Conservation (phyloP, 2,113 vertebrate genomes). For the Brachypodius melanocephalos region DNA sequence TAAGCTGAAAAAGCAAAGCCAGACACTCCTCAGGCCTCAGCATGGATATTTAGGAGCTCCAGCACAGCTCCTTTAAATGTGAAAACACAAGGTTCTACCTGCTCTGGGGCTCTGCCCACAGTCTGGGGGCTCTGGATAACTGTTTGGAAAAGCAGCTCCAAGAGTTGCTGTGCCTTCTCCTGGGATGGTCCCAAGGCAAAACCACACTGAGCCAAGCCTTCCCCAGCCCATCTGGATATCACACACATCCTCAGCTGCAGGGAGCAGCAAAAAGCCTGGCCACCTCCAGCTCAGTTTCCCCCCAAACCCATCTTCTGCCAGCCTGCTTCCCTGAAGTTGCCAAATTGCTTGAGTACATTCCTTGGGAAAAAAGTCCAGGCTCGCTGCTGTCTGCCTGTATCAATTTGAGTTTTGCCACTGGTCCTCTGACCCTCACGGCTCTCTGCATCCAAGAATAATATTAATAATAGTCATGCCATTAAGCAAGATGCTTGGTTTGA, state of each 20-base stretch:
- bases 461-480: constrained; percentile 71
- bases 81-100: not conserved
- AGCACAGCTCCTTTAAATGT: not conserved
- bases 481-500: constrained; percentile 63
- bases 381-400: not conserved
- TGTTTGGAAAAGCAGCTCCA: not conserved
- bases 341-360: not conserved
- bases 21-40: not conserved
- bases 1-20: not conserved
- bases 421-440: constrained; percentile 42
- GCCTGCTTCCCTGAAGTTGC: not conserved
- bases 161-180: not conserved
- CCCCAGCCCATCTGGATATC: not conserved
- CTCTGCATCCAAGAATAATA: constrained; percentile 71
- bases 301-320: not conserved
- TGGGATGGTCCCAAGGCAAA: not conserved
- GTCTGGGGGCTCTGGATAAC: not conserved
- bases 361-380: not conserved
- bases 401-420: constrained; percentile 26
- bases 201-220: not conserved
- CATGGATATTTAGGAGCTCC: rapidly evolving
- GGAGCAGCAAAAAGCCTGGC: not conserved
- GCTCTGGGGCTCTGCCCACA: not conserved
- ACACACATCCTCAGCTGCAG: not conserved
- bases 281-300: not conserved